Conservation (phyloP, 2,888 invertebrate species). For the Dryococelus australis region DNA sequence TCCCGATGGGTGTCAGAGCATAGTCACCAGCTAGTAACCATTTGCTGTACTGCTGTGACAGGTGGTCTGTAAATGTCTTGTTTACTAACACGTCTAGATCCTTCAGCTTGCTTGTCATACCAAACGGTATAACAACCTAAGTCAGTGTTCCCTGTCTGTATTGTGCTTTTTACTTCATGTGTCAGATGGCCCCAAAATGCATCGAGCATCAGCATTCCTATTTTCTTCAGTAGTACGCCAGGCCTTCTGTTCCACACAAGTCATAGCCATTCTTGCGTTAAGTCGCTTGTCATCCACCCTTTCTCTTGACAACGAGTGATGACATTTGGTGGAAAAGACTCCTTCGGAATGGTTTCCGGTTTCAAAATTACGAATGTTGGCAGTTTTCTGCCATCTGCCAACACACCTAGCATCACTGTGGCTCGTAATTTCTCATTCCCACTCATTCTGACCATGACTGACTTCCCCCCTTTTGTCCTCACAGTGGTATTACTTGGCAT, state of each 20-base stretch:
- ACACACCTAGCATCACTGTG: slow-evolving; percentile 26
- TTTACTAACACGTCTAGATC: slow-evolving; percentile 38
- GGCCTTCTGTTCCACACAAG: slow-evolving; percentile 41
- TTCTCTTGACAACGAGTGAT: slow-evolving; percentile 42
- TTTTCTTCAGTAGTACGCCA: slow-evolving; percentile 38
- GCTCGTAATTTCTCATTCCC: slow-evolving; percentile 31
- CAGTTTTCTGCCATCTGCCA: slow-evolving; percentile 32
- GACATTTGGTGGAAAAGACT: slow-evolving; percentile 36
- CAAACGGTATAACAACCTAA: slow-evolving; percentile 7
- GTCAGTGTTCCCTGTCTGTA: slow-evolving; percentile 20
- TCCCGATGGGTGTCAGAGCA: slow-evolving; percentile 28
- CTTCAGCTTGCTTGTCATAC: slow-evolving; percentile 39
- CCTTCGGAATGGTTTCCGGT: slow-evolving; percentile 41
- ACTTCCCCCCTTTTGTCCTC: slow-evolving; percentile 29
- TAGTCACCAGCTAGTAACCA: slow-evolving; percentile 36
- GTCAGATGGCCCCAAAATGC: slow-evolving; percentile 41
- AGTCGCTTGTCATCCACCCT: slow-evolving; percentile 43
- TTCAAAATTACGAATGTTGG: slow-evolving; percentile 33
- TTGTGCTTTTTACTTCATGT: slow-evolving; percentile 25
- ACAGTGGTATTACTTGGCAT: slow-evolving; percentile 37
- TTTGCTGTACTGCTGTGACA: slow-evolving; percentile 30
- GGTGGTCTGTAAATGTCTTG: slow-evolving; percentile 39
- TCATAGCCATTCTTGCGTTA: slow-evolving; percentile 41
- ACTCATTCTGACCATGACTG: background rate
- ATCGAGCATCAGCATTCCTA: slow-evolving; percentile 40